Evolutionary conservation across 2,888 invertebrate genomes (phyloP).

Genomic region (Caenorhabditis sp.): DNA sequence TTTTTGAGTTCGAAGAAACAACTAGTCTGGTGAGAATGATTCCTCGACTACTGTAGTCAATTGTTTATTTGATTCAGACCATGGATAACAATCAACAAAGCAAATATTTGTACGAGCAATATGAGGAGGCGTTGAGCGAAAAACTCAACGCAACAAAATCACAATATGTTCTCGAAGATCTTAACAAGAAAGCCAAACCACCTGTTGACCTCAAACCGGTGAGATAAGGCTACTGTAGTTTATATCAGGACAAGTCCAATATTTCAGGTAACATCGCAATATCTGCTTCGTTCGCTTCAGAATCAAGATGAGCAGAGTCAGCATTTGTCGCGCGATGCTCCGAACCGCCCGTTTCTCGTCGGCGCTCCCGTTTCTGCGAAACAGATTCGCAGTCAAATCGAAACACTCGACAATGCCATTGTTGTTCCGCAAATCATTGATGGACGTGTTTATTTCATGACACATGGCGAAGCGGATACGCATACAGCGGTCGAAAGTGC

Average conservation of each 20-base stretch:
- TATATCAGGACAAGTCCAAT: background rate
- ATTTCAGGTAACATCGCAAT: constrained; percentile 6
- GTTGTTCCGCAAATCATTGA: constrained; percentile 31
- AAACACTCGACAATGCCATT: constrained; percentile 33
- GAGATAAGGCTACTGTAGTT: background rate
- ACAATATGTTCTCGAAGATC: constrained; percentile 28
- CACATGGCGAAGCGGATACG: constrained; percentile 32
- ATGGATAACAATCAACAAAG: constrained; percentile 16
- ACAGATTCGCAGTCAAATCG: constrained; percentile 21
- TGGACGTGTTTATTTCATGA: constrained; percentile 33
- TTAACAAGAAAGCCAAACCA: constrained; percentile 17
- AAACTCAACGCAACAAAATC: constrained; percentile 24
- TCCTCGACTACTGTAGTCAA: too few relatives aligned
- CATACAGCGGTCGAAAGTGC: constrained; percentile 32
- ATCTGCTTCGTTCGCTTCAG: constrained; percentile 29
- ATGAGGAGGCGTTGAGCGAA: constrained; percentile 21
- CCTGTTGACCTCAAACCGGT: background rate
- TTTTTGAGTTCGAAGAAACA: background rate
- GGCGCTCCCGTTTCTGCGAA: constrained; percentile 32
- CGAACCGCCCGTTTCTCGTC: constrained; percentile 26
- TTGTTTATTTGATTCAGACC: too few relatives aligned
- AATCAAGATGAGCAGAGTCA: constrained; percentile 22
- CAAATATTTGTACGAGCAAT: constrained; percentile 27
- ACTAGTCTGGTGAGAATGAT: background rate
- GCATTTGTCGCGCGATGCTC: constrained; percentile 18